Conservation (phyloP, 2,888 invertebrate genomes). For the Pseudanteris insignis region DNA sequence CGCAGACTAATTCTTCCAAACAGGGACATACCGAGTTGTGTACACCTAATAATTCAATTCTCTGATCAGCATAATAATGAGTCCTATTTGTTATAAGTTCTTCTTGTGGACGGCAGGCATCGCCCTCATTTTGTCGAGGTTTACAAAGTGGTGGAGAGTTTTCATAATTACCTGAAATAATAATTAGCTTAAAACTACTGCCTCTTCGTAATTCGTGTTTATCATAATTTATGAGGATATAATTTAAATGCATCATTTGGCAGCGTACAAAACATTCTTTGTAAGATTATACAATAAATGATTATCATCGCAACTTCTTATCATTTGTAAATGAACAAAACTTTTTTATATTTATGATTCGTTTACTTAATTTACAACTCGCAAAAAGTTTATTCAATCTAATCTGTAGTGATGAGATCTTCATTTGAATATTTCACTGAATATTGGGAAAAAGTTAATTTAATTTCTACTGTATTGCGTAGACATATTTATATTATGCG, state of each 20-base stretch:
- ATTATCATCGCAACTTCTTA: slow-evolving; percentile 12
- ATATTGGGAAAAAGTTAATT: background rate
- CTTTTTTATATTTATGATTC: background rate
- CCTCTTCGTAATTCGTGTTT: no score
- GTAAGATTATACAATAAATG: no score
- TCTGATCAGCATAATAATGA: slow-evolving; percentile 6
- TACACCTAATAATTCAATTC: slow-evolving; percentile 17
- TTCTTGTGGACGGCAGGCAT: slow-evolving; percentile 20
- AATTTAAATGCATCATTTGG: background rate
- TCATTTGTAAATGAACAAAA: slow-evolving; percentile 6
- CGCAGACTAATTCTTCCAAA: slow-evolving; percentile 14
- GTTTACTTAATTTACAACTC: no score
- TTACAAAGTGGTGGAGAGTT: slow-evolving; percentile 15
- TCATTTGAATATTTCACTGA: no score
- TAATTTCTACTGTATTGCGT: background rate
- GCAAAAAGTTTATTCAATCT: no score
- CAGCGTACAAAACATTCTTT: background rate
- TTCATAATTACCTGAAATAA: slow-evolving; percentile 9
- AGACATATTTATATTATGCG: no score
- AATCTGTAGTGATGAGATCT: no score
- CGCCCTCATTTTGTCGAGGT: slow-evolving; percentile 10
- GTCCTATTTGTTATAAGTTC: slow-evolving; percentile 5
- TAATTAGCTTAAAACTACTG: no score
- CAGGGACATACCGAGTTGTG: slow-evolving; percentile 19
- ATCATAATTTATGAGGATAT: background rate